phyloP scores from a whole-genome alignment of 2,888 invertebrate species.

The Thecophora atra region DNA sequence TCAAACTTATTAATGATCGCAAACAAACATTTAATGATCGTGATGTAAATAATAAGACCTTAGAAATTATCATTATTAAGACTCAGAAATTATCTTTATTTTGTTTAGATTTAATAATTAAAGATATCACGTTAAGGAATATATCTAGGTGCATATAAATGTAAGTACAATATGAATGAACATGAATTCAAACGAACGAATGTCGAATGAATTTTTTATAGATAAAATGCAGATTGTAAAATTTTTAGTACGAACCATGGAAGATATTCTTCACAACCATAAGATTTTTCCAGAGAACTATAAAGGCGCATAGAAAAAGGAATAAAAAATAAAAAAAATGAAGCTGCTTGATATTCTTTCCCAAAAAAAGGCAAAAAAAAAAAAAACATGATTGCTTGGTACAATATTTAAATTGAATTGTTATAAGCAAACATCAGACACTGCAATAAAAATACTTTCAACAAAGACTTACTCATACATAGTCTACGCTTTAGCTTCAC shows the following conservation, averaged over 20 bases:
- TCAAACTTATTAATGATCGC: too few relatives aligned
- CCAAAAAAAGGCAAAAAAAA: slow-evolving; percentile 49
- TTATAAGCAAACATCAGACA: background rate
- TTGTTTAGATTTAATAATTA: too few relatives aligned
- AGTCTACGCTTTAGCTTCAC: background rate
- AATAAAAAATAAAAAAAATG: slow-evolving; percentile 48
- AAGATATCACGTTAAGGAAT: too few relatives aligned
- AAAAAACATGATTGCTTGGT: slow-evolving; percentile 49
- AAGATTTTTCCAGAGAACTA: slow-evolving; percentile 82
- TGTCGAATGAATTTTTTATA: background rate
- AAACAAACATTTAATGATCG: too few relatives aligned
- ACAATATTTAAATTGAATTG: too few relatives aligned
- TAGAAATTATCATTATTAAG: too few relatives aligned
- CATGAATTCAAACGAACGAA: too few relatives aligned
- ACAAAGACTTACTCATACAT: slow-evolving; percentile 17
- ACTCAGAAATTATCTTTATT: too few relatives aligned
- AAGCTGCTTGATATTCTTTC: slow-evolving; percentile 37
- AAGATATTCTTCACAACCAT: slow-evolving; percentile 77
- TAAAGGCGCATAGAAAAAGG: slow-evolving; percentile 54
- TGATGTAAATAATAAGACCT: too few relatives aligned
- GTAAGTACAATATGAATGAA: background rate
- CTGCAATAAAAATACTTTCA: slow-evolving; percentile 23
- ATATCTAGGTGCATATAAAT: too few relatives aligned
- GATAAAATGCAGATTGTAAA: background rate
- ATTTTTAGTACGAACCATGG: slow-evolving; percentile 77